Conservation (phyloP, 2,888 invertebrate species). For the Mesoligia furuncula region DNA sequence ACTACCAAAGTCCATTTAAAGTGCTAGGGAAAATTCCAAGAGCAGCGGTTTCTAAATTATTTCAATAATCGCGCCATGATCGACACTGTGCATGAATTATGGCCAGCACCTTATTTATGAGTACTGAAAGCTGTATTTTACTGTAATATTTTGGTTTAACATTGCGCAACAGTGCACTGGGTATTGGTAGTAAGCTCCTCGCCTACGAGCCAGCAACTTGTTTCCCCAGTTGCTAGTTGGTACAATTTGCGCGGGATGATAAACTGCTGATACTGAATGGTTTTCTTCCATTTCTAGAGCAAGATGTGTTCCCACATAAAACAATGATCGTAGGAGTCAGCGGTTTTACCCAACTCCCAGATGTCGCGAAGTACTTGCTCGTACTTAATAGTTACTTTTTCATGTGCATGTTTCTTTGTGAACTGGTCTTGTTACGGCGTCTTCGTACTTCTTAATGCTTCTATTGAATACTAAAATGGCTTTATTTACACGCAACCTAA, state of each 20-base stretch:
- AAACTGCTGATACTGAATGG: constrained; percentile 16
- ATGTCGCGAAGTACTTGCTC: background rate
- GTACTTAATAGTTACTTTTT: constrained; percentile 2
- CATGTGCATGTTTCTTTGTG: constrained; percentile 18
- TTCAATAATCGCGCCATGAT: constrained; percentile 31
- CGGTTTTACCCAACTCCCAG: constrained; percentile 22
- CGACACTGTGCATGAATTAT: constrained; percentile 40
- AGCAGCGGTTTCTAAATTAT: constrained; percentile 19
- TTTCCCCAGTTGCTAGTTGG: constrained; percentile 10
- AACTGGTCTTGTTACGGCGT: constrained; percentile 3
- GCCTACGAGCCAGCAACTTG: constrained; percentile 44
- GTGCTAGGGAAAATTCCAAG: background rate
- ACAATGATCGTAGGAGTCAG: constrained; percentile 25
- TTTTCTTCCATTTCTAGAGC: constrained; percentile 32
- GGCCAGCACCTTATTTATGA: constrained; percentile 41
- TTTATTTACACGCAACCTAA: constrained; percentile 76
- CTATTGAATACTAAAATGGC: constrained; percentile 65
- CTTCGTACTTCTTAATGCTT: constrained; percentile 9
- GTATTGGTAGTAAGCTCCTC: constrained; percentile 20
- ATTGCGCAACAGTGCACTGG: constrained; percentile 31
- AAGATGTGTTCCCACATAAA: constrained; percentile 30
- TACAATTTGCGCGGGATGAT: constrained; percentile 34
- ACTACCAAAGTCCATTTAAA: background rate
- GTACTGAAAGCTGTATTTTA: constrained; percentile 39
- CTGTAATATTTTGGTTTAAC: constrained; percentile 36